A percentile compares a stretch with the other conserved stretches of the same genome.
phyloP scores from a whole-genome alignment of 2,113 vertebrate species.

The Nycticebus coucang region DNA sequence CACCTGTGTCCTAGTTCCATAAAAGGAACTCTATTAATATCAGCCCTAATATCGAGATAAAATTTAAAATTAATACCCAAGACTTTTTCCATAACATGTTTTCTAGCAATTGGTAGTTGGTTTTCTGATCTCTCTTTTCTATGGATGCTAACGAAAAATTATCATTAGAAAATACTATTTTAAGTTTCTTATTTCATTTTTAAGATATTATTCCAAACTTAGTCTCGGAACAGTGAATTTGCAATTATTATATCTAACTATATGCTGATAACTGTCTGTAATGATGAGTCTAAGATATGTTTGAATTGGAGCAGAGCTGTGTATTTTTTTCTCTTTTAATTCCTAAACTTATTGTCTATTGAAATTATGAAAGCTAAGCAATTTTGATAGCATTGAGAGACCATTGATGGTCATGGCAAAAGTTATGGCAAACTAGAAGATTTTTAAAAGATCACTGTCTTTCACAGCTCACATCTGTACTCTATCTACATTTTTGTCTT shows the following conservation, averaged over 20 bases:
- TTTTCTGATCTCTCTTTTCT: neutral
- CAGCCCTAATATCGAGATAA: neutral
- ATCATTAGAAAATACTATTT: neutral
- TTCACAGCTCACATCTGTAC: neutral
- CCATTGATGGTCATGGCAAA: neutral
- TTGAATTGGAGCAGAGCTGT: neutral
- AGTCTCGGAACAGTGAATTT: neutral
- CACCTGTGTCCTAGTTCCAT: conserved; percentile 7
- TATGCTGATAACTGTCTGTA: neutral
- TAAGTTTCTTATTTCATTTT: neutral
- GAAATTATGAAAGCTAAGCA: neutral
- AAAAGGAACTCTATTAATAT: neutral
- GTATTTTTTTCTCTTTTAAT: neutral
- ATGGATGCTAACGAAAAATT: conserved; percentile 2
- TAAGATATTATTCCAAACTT: neutral
- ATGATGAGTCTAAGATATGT: neutral
- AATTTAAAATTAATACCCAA: conserved; percentile 4
- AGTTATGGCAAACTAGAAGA: neutral
- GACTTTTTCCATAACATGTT: neutral
- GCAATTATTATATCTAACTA: neutral
- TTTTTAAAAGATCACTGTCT: neutral
- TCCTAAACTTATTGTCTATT: neutral
- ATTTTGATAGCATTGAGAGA: neutral
- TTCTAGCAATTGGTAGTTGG: neutral
- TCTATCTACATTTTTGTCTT: neutral